Evolutionary conservation across 2,888 invertebrate genomes (phyloP), one percentile per base, ranked within the genome.

Genomic region (Andrena fulva): DNA sequence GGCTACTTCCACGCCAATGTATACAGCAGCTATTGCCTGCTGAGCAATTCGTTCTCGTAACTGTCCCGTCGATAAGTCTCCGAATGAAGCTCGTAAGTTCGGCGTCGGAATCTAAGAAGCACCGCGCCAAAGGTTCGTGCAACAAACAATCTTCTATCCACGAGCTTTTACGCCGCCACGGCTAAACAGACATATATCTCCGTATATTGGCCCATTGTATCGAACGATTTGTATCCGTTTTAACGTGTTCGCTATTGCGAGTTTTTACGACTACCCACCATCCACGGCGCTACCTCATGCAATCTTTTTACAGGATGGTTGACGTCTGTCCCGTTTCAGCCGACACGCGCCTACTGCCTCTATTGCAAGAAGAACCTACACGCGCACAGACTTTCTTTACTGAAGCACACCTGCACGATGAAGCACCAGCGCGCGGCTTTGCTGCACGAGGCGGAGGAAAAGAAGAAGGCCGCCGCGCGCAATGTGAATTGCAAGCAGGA

Each of bases 321-420:
- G 54, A 94, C 94, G 75, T 94, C 95, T 12, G 95, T 95, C 20
- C 94, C 95, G 29, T 94, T 94, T 85, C 93, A 95, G 91, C 94
- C 95, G 1, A 95, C 95, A 5, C 94, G 95, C 91, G 96, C 96
- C 10, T 96, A 94, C 86, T 96, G 96, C 88, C 93, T 94, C 31
- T 95, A 94, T 86, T 96, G 96, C 85, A 94, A 95, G 76, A 95
- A 95, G 89, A 95, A 95, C 71, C 92, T 96, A 33, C 95, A 96
- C 90, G 96, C 96, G 4, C 96, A 96, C 92, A 93, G 95, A 75
- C 91, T 95, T 12, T 95, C 95, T 71, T 92, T 96, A 56, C 86
- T 96, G 59, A 96, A 96, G 85, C 96, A 96, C 86, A 95, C 95
- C 59, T 95, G 95, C 79, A 95, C 96, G 0, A 95, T 95, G 89